Base-by-base conservation (phyloP, 2,113 vertebrate species). In the Tor tambroides region DNA sequence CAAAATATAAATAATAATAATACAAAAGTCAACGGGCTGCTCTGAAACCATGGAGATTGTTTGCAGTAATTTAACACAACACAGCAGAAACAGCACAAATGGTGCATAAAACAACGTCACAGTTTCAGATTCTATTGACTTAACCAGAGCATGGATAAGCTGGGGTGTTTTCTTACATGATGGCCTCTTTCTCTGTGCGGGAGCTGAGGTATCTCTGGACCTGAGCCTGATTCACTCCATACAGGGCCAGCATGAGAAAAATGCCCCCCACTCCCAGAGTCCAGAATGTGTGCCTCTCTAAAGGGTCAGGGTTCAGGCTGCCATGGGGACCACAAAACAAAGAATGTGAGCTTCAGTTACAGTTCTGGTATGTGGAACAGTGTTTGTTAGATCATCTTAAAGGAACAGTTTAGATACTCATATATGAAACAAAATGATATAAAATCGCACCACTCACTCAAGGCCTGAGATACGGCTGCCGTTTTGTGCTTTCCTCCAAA, bases 181-280 rank as follows among this genome's bases (percentile, higher is more conserved):
- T 91, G 10, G 98, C 98, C 85, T 97, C 94, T 83, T 89, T 95
- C 93, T 99, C 98, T 0, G 97, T 94, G 85, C 96, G 96, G 80
- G 98, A 96, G 41, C 98, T 97, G 74, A 99, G 97, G 94, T 99
- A 99, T 30, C 98, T 94, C 92, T 99, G 98, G 80, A 99, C 98
- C 92, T 99, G 98, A 0, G 98, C 97, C 93, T 99, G 98, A 94
- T 99, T 99, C 86, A 98, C 98, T 0, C 98, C 97, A 0, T 98
- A 99, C 85, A 99, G 94, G 0, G 98, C 96, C 26, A 99, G 92
- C 98, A 99, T 99, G 93, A 99, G 96, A 92, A 99, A 99, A 81
- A 98, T 38, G 0, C 98, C 98, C 0, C 98, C 98, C 0, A 99
- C 94, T 0, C 95, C 93, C 90, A 99, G 93, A 0, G 96, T 98